Base-by-base conservation (phyloP, 2,888 invertebrate species). In the Bugula neritina region DNA sequence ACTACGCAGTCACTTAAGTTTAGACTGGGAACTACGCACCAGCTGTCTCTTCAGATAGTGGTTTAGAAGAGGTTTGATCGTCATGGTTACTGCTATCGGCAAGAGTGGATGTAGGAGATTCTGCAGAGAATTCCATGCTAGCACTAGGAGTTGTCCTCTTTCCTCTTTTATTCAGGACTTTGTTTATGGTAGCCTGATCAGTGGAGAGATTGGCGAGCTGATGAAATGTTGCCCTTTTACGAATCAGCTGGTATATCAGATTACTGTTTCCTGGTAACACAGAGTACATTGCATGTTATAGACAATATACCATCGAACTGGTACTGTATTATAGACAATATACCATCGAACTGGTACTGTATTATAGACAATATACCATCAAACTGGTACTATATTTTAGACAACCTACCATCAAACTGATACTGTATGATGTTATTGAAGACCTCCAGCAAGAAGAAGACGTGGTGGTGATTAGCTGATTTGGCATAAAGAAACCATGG, bases 341-440 rank as follows among this genome's bases (percentile, higher is more conserved):
- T n/a, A n/a, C n/a, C n/a, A n/a, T n/a, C n/a, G n/a, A n/a, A n/a
- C n/a, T n/a, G n/a, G n/a, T n/a, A n/a, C n/a, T n/a, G n/a, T 17
- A 43, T 10, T 43, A 17, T 17, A 5, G 55, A 23, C 1, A 3
- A 75, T 87, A 87, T 77, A 88, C 95, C 96, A 85, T 97, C 96
- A 85, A 97, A 55, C 55, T 17, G 25, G 55, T 55, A 55, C 55
- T 43, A 43, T 17, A 43, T 10, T 43, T 5, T 17, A 5, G 55
- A 23, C 1, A 3, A 75, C 87, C 87, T 77, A 88, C 95, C 96
- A 85, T 97, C 96, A 85, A 97, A 97, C 86, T 97, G 97, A 82
- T 97, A 97, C 87, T 99, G 99, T 78, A 99, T 99, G 78, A 99
- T 97, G 84, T 99, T 99, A 86, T 99, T 99, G 86, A 99, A 99